Base-by-base conservation (phyloP, 1,140 invertebrate genomes). In the Diuraphis noxia region DNA sequence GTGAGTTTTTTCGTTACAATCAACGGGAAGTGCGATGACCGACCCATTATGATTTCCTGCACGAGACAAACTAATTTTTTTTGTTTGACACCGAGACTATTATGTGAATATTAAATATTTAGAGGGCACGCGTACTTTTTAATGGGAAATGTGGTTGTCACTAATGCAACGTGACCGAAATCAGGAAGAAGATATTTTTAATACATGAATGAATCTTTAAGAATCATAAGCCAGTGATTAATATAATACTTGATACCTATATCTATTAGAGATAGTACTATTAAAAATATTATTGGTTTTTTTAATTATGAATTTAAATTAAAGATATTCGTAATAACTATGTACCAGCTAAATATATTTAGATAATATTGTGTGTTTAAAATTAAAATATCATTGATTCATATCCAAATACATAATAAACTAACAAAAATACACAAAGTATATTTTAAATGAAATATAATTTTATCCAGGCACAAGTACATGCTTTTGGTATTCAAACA, bases 11-110 rank as follows among this genome's bases (percentile, higher is more conserved):
- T 63, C 86, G 56, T 88, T 88, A 63, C 40, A 79, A 89, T 30
- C 88, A 46, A 72, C 72, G 89, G 89, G 89, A 91, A 91, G 89
- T 91, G 89, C 89, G 56, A 91, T 91, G 89, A 91, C 89, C 89
- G 63, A 19, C 63, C 63, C 43, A 91, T 91, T 82, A 91, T 36
- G 72, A 91, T 91, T 81, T 91, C 89, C 89, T 91, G 89, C 36
- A 38, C 34, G 36, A n/a, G 85, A 91, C 89, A 91, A 91, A 81
- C 23, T 91, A 91, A 82, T 91, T 49, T 82, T 88, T 41, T 81
- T 81, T 46, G 38, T 72, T 77, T 82, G 25, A 79, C 88, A 30
- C 89, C 25, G 89, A 91, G 34, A 91, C 77, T 43, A 77, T 79
- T 79, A 49, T 52, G 38, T 91, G 77, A 91, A 91, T 91, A 91